Percentiles rank a stretch among this genome's conserved stretches.
These are phyloP conservation scores for Zaprionus capensis DNA, from an alignment of 1,140 invertebrate genomes.

Conservation along the genomic window DNA sequence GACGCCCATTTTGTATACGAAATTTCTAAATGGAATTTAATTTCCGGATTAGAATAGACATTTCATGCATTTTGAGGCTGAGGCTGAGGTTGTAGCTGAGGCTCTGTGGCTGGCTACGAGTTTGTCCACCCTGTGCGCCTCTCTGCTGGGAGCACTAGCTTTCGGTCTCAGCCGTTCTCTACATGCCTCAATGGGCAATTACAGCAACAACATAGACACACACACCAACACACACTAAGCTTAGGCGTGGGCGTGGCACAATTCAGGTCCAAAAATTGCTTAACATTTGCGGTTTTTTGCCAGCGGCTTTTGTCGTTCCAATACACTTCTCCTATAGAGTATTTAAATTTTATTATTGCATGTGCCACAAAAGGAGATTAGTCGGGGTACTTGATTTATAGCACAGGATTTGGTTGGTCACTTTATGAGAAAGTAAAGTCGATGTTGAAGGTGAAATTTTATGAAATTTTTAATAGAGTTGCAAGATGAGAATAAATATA, in stretches of 20 bases:
- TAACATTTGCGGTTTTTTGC: slow-evolving; percentile 53
- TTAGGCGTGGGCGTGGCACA: slow-evolving; percentile 39
- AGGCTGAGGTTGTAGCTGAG: slow-evolving; percentile 14
- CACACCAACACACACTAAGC: slow-evolving; percentile 12
- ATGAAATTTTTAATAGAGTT: not conserved
- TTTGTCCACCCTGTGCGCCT: not conserved
- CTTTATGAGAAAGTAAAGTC: not conserved
- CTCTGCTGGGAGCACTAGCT: not conserved
- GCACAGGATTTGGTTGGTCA: not conserved
- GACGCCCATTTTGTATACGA: slow-evolving; percentile 68
- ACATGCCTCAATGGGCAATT: slow-evolving; percentile 71
- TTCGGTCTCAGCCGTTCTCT: slow-evolving; percentile 31
- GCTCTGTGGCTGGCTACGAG: not conserved
- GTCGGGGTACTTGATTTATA: not conserved
- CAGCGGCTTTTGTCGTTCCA: slow-evolving; percentile 25
- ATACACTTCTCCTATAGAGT: slow-evolving; percentile 1
- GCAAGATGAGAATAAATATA: not conserved
- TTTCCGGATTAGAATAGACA: slow-evolving; percentile 82
- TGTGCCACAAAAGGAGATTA: slow-evolving; percentile 4
- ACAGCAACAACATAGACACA: slow-evolving; percentile 33
- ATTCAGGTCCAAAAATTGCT: slow-evolving; percentile 38
- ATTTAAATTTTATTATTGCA: slow-evolving; percentile 11
- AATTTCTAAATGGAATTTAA: slow-evolving; percentile 83
- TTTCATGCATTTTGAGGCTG: slow-evolving; percentile 65
- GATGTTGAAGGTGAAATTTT: not conserved